phyloP scores from a whole-genome alignment of 2,113 vertebrate species.

The Melanerpes aurifrons region DNA sequence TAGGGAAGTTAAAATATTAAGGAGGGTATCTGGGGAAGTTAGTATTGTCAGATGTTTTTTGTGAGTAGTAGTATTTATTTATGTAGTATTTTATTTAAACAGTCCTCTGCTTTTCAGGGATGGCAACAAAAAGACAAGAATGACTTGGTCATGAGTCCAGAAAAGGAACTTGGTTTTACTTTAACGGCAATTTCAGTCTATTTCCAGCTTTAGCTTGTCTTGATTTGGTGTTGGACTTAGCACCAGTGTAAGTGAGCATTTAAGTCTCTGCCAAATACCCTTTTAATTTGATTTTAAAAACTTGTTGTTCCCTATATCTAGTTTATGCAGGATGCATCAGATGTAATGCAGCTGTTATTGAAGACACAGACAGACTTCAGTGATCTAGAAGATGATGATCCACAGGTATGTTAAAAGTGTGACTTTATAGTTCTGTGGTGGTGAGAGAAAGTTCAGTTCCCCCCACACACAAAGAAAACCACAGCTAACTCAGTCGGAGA shows the following conservation, averaged over 20 bases:
- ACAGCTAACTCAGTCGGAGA: too few species aligned
- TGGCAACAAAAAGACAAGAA: background rate
- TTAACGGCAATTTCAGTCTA: background rate
- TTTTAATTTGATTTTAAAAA: constrained; percentile 5
- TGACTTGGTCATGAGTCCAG: background rate
- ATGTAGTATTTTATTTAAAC: background rate
- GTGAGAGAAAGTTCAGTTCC: too few species aligned
- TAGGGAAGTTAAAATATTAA: background rate
- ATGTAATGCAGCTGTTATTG: constrained; percentile 95
- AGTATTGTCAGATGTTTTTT: background rate
- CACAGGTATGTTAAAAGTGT: constrained; percentile 82
- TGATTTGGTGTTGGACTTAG: background rate
- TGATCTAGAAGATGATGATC: constrained; percentile 96
- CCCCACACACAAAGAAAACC: too few species aligned
- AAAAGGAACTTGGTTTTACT: background rate
- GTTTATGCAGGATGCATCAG: constrained; percentile 99
- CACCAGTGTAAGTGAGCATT: background rate
- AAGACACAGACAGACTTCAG: constrained; percentile 98
- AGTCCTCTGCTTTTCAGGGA: background rate
- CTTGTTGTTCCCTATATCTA: constrained; percentile 50
- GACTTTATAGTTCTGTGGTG: background rate
- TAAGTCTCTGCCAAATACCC: background rate
- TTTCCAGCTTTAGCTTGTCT: background rate
- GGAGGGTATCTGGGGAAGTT: background rate
- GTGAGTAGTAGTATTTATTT: background rate